These are phyloP conservation scores for Eriosoma lanigerum DNA, from an alignment of 1,140 invertebrate genomes.

Conservation along the genomic window DNA sequence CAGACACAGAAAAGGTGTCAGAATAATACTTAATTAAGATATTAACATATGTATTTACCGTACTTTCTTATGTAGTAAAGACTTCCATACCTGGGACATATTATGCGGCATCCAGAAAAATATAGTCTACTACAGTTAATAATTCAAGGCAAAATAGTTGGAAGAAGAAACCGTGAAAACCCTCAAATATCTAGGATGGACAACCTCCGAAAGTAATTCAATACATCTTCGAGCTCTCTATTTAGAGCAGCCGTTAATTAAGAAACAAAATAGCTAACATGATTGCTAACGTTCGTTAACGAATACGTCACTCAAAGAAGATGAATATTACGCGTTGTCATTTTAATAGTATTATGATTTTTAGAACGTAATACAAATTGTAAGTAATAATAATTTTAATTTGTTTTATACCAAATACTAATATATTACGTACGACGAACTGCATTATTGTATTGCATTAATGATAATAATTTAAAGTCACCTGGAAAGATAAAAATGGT, in stretches of 20 bases:
- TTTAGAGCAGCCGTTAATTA: constrained; percentile 13
- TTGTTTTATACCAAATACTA: no score
- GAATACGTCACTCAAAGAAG: neutral
- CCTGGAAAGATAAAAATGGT: no score
- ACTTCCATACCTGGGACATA: constrained; percentile 40
- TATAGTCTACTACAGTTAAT: constrained; percentile 34
- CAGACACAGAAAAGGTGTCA: constrained; percentile 52
- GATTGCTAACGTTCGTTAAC: neutral
- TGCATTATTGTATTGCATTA: no score
- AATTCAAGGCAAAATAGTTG: constrained; percentile 29
- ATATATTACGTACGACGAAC: no score
- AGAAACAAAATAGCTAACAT: neutral
- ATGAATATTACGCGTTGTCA: no score
- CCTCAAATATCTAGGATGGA: constrained; percentile 35
- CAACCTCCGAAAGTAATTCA: constrained; percentile 27
- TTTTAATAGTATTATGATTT: no score
- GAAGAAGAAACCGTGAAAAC: constrained; percentile 47
- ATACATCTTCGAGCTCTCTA: constrained; percentile 4
- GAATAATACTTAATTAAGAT: constrained; percentile 51
- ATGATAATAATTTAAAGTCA: no score
- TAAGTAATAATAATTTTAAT: no score
- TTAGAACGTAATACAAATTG: no score
- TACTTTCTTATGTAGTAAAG: no score
- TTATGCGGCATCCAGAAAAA: no score
- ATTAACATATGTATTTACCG: constrained; percentile 12